Conservation (phyloP, 2,113 vertebrate genomes). For the Lepisosteus osseus region DNA sequence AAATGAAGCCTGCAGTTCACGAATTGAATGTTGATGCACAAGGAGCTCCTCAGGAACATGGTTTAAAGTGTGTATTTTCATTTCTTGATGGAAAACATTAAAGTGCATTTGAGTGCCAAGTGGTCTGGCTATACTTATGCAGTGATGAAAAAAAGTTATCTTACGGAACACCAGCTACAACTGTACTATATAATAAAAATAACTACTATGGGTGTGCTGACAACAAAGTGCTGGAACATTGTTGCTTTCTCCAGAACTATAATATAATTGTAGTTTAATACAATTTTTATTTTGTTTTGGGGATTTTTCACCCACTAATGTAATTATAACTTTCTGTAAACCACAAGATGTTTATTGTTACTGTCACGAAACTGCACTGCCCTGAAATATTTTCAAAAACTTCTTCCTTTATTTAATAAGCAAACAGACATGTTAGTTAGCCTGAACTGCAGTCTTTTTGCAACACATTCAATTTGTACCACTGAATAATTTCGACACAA, state of each 20-base stretch:
- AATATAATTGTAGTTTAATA: slow-evolving; percentile 15
- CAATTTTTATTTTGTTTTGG: slow-evolving; percentile 23
- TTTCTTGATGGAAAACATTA: slow-evolving; percentile 5
- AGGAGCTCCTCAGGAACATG: slow-evolving; percentile 14
- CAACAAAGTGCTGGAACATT: slow-evolving; percentile 33
- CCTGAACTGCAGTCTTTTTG: too few species aligned
- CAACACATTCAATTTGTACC: too few species aligned
- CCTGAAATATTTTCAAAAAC: too few species aligned
- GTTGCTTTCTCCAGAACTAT: slow-evolving; percentile 44
- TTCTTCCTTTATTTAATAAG: too few species aligned
- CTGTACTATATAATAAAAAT: slow-evolving; percentile 22
- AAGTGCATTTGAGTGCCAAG: slow-evolving; percentile 32
- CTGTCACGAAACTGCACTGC: not conserved
- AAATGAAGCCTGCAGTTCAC: too few species aligned
- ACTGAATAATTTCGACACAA: too few species aligned
- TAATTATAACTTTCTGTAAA: slow-evolving; percentile 4
- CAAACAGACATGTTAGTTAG: too few species aligned
- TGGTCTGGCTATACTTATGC: slow-evolving; percentile 11
- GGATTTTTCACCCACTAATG: not conserved
- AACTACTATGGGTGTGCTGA: slow-evolving; percentile 22
- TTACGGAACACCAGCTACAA: slow-evolving; percentile 19
- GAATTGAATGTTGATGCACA: too few species aligned
- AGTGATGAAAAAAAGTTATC: slow-evolving; percentile 35
- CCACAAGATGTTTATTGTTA: slow-evolving; percentile 21
- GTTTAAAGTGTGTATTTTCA: slow-evolving; percentile 11